Conservation (phyloP, 1,140 invertebrate species). For the Ooceraea biroi region DNA sequence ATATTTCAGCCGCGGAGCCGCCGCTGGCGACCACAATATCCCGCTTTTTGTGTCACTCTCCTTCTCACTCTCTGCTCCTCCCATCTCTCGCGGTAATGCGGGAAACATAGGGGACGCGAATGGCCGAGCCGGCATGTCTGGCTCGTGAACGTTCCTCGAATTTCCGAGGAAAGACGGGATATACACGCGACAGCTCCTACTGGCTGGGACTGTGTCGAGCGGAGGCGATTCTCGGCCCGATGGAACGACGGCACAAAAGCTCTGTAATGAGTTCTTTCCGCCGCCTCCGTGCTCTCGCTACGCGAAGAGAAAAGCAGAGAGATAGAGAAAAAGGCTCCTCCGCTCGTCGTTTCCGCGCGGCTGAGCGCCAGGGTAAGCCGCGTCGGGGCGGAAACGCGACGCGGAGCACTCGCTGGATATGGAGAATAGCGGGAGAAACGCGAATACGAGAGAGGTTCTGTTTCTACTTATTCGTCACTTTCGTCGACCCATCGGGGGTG, state of each 20-base stretch:
- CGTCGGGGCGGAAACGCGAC: slow-evolving; percentile 29
- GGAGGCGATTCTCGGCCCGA: slow-evolving; percentile 33
- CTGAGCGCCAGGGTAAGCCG: slow-evolving; percentile 48
- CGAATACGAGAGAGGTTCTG: background rate
- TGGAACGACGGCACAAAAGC: slow-evolving; percentile 46
- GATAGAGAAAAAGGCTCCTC: background rate
- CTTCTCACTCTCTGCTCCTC: background rate
- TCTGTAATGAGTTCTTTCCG: slow-evolving; percentile 60
- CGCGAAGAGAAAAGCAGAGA: background rate
- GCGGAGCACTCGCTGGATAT: background rate
- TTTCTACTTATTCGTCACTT: slow-evolving; percentile 59
- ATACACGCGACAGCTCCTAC: background rate
- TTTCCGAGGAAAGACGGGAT: slow-evolving; percentile 1
- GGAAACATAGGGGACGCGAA: background rate
- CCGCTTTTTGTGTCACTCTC: slow-evolving; percentile 23
- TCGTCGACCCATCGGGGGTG: slow-evolving; percentile 34
- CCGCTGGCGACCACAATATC: slow-evolving; percentile 27
- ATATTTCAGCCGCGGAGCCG: slow-evolving; percentile 9
- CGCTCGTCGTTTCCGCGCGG: slow-evolving; percentile 25
- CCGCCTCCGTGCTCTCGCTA: slow-evolving; percentile 15
- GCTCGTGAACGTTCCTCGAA: slow-evolving; percentile 17
- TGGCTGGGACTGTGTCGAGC: slow-evolving; percentile 22
- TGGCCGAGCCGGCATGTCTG: background rate
- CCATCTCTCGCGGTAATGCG: background rate
- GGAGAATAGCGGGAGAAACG: slow-evolving; percentile 29